Conservation (phyloP, 2,888 invertebrate species). For the Argyresthia albistria region DNA sequence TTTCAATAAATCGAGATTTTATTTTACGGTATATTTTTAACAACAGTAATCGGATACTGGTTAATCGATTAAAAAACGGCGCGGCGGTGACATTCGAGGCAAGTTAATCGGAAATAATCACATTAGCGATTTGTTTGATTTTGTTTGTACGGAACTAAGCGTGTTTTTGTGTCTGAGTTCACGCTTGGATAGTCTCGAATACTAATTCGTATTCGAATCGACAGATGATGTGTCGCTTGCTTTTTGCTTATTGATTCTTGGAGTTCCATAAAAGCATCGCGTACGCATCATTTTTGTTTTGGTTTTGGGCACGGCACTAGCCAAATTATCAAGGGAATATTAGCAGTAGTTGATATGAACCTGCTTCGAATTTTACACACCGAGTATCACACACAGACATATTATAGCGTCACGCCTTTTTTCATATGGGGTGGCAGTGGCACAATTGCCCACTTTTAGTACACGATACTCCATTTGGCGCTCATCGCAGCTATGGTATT, state of each 20-base stretch:
- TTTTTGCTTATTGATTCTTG: constrained; percentile 1
- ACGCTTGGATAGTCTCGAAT: constrained; percentile 5
- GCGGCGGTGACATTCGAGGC: constrained; percentile 35
- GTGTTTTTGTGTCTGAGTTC: constrained; percentile 6
- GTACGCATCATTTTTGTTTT: too few relatives aligned
- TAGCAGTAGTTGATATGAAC: too few relatives aligned
- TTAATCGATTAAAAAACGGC: constrained; percentile 40
- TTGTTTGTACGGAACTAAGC: constrained; percentile 8
- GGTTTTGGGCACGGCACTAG: too few relatives aligned
- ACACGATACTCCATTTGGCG: too few relatives aligned
- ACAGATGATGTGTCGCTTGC: not conserved
- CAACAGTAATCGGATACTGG: constrained; percentile 45
- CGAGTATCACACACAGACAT: too few relatives aligned
- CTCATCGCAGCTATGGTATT: too few relatives aligned
- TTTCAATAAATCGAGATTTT: constrained; percentile 46
- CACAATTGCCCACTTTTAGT: too few relatives aligned
- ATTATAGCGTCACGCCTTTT: too few relatives aligned
- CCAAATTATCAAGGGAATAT: too few relatives aligned
- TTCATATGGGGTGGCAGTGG: too few relatives aligned
- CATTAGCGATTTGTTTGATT: constrained; percentile 5
- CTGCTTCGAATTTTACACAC: too few relatives aligned
- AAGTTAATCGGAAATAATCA: constrained; percentile 48
- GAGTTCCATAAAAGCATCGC: not conserved
- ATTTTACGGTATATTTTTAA: constrained; percentile 38
- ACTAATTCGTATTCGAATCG: constrained; percentile 3